Evolutionary conservation across 2,888 invertebrate genomes (phyloP), one percentile per base, ranked within the genome.

Genomic region (Agrochola lychnidis): DNA sequence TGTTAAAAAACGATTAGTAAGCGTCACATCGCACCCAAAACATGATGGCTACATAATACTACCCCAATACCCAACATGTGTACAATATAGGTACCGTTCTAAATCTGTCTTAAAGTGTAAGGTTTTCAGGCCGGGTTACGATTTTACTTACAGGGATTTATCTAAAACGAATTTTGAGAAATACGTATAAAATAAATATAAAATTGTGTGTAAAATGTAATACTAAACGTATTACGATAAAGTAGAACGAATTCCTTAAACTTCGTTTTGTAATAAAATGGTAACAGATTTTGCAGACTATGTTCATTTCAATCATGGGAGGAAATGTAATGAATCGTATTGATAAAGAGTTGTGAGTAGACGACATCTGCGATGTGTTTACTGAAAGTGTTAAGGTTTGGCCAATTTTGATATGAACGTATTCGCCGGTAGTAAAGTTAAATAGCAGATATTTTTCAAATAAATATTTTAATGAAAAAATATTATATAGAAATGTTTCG

Each of bases 51-150:
- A 91, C 90, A 91, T 92, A 95, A 96, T 96, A 96, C 96, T 96
- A 96, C 96, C 96, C 91, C 96, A 96, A 96, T 96, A 96, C 96
- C 96, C 96, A 90, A 90, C 84, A 92, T 78, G 93, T 95, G 95
- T 95, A 94, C 91, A 92, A 91, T 74, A 93, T 92, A 91, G 92
- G 92, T 91, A 94, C 93, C 84, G 68, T 92, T 93, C 91, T 94
- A 94, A 94, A 94, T 92, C 94, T 95, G 95, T 95, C 93, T 94
- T 90, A 92, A 92, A 93, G 90, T 88, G 76, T 91, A 91, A 91
- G 90, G 82, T 90, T 82, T 87, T 77, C 79, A 86, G 90, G 89
- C 93, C 93, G 93, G 93, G 93, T 92, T 91, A 89, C 86, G 87
- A 86, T 84, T 88, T 86, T 77, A 88, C 85, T 87, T 87, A 87